Evolutionary conservation across 1,140 invertebrate genomes (phyloP).

Genomic region (Homalodisca vitripennis): DNA sequence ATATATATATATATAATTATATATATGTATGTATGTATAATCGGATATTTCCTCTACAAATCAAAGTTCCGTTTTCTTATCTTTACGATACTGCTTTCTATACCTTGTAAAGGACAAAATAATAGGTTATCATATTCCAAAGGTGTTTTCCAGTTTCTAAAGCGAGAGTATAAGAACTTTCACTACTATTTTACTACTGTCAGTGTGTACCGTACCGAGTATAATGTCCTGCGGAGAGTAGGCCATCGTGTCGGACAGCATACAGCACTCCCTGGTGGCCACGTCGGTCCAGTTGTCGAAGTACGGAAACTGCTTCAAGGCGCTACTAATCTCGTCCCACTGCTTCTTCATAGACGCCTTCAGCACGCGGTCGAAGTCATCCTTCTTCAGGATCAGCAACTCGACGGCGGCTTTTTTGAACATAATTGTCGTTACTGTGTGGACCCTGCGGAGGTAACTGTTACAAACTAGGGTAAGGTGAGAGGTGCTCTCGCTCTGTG

Average conservation of each 20-base stretch:
- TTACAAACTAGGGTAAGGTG: background rate
- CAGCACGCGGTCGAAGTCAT: conserved; percentile 59
- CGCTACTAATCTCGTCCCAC: conserved; percentile 58
- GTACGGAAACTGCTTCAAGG: conserved; percentile 61
- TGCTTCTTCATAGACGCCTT: conserved; percentile 55
- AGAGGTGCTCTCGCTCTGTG: background rate
- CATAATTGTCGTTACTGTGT: background rate
- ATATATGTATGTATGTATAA: no score
- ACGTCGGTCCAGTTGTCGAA: conserved; percentile 60
- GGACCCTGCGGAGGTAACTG: background rate
- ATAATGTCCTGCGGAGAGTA: conserved; percentile 55
- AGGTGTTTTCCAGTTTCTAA: no score
- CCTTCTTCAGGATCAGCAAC: conserved; percentile 52
- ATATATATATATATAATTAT: no score
- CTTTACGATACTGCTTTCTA: no score
- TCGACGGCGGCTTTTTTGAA: conserved; percentile 52
- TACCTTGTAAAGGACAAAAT: no score
- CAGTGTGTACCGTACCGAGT: conserved; percentile 27
- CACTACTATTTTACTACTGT: no score
- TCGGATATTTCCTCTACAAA: no score
- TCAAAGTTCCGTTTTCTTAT: no score
- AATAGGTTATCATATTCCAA: no score
- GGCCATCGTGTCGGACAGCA: conserved; percentile 58
- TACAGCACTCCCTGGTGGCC: conserved; percentile 58
- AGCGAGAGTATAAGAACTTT: no score